Conservation (phyloP, 2,113 vertebrate species). For the Calypte anna region DNA sequence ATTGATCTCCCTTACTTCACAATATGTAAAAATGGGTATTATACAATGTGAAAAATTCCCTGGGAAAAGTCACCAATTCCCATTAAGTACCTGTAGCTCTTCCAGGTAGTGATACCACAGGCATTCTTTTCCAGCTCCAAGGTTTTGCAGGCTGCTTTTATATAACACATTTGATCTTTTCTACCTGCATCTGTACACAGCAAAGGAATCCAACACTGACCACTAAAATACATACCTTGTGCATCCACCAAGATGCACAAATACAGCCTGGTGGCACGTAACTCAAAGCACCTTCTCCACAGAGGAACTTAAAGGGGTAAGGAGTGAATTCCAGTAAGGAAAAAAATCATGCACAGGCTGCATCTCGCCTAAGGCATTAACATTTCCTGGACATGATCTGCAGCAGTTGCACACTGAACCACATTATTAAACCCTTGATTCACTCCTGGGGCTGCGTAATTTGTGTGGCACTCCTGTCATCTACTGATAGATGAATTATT, state of each 20-base stretch:
- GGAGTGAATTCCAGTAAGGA: background rate
- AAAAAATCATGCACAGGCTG: accelerated
- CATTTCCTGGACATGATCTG: background rate
- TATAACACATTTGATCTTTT: accelerated
- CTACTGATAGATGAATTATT: background rate
- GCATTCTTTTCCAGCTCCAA: background rate
- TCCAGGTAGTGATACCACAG: background rate
- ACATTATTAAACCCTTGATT: background rate
- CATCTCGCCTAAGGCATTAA: background rate
- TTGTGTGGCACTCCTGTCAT: background rate
- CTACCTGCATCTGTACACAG: accelerated
- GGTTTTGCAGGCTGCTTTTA: background rate
- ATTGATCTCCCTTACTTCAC: background rate
- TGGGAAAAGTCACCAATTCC: background rate
- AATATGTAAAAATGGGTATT: background rate
- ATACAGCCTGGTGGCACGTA: background rate
- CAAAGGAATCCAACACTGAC: accelerated
- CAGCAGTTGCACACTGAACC: accelerated
- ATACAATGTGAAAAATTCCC: background rate
- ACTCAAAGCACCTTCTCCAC: background rate
- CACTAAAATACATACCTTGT: background rate
- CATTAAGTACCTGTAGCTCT: background rate
- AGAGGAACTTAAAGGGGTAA: background rate
- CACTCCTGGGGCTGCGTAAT: background rate
- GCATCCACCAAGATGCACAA: background rate